Evolutionary conservation across 2,113 vertebrate species (phyloP), one percentile per base, ranked within the genome.

Genomic region (Perca flavescens): DNA sequence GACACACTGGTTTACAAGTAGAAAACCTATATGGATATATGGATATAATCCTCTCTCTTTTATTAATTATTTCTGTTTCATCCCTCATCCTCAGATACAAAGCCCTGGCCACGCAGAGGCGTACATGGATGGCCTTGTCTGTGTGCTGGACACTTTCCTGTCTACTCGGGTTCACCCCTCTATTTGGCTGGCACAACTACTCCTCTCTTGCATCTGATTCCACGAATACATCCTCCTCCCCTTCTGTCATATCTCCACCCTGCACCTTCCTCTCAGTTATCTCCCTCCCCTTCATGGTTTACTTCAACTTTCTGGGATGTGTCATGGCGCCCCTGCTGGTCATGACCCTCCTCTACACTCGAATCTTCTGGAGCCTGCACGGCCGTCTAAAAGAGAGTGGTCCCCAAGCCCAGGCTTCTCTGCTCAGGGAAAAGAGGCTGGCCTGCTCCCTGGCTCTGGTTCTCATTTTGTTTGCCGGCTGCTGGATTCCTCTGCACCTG

Each of bases 281-380:
- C 31, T 85, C 89, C 40, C 91, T 95, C 62, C 78, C 86, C 16
- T 94, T 93, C 68, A 93, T 94, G 93, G 93, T 95, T n/a, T 94
- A 94, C 73, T 94, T 95, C 67, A 94, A 93, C 88, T 94, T 94
- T 61, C 79, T 95, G 21, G 82, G 86, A 12, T 93, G 92, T 15
- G 87, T 94, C 19, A 82, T 93, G 71, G 79, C 86, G 0, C 94
- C 94, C 57, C 84, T 95, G 64, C 61, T 92, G 83, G 82, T 87
- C 84, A 94, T 94, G 92, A 85, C 66, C 1, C n/a, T 92, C 52
- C 91, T 94, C 46, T 94, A 94, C 53, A 1, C 54, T 6, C 69
- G 63, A 62, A 86, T 95, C 50, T 94, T 94, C 85, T 89, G 88
- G 84, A 91, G 69, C 50, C 86, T 94, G 34, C 89, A 84, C 73